These are phyloP conservation scores for Neolamprologus hecqui DNA, from an alignment of 2,113 vertebrate genomes.

Conservation along the genomic window DNA sequence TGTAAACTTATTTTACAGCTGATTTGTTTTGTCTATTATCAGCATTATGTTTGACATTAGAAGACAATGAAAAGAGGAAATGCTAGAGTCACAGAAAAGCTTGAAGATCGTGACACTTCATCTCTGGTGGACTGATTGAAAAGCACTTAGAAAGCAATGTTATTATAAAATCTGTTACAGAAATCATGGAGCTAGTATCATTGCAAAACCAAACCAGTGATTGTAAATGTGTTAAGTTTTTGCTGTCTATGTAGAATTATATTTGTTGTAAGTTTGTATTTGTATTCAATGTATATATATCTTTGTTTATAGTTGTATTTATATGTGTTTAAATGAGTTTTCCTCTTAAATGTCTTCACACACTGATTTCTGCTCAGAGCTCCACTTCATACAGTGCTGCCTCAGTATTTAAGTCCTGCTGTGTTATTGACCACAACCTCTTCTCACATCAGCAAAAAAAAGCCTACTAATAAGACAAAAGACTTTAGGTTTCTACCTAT, in stretches of 20 bases:
- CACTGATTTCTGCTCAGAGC: constrained; percentile 33
- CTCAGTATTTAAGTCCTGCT: constrained; percentile 47
- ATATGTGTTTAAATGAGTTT: constrained; percentile 21
- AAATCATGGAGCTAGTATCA: constrained; percentile 5
- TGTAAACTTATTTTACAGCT: not conserved
- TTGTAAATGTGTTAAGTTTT: constrained; percentile 14
- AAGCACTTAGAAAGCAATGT: constrained; percentile 57
- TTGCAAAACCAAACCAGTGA: constrained; percentile 30
- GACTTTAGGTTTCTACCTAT: not conserved
- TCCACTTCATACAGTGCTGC: constrained; percentile 26
- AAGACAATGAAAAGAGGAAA: not conserved
- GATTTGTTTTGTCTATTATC: not conserved
- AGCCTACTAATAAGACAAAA: not conserved
- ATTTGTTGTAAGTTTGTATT: not conserved
- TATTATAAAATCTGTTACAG: not conserved
- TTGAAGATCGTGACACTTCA: not conserved
- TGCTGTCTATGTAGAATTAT: not conserved
- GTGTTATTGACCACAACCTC: constrained; percentile 18
- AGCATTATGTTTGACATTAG: not conserved
- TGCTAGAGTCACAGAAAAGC: not conserved
- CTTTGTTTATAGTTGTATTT: constrained; percentile 53
- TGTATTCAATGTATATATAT: constrained; percentile 10
- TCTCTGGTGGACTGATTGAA: constrained; percentile 10
- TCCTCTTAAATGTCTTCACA: constrained; percentile 2
- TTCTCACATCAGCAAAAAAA: not conserved